These are phyloP conservation scores for Pelobates fuscus DNA, from an alignment of 2,113 vertebrate genomes.

Conservation along the genomic window DNA sequence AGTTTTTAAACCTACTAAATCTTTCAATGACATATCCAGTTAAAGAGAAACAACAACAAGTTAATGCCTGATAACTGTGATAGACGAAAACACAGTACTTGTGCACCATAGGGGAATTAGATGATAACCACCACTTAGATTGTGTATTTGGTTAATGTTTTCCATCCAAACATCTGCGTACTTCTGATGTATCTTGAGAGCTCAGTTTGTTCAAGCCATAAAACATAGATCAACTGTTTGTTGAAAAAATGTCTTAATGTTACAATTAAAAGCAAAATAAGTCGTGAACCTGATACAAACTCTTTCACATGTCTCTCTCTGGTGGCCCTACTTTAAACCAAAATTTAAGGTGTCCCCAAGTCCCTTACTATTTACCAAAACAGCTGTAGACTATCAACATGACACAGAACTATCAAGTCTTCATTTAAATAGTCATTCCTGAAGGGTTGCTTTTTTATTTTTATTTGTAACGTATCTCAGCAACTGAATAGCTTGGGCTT, in stretches of 20 bases:
- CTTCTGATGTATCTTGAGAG: not conserved
- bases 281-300: not conserved
- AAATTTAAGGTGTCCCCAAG: not conserved
- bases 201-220: not conserved
- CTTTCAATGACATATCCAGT: too few relatives aligned
- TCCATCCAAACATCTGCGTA: not conserved
- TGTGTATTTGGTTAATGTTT: not conserved
- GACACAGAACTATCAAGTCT: conserved; percentile 1
- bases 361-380: not conserved
- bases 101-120: not conserved
- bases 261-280: conserved; percentile 6
- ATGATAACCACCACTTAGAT: not conserved
- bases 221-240: not conserved
- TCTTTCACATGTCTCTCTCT: not conserved
- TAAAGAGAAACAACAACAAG: too few relatives aligned
- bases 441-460: not conserved
- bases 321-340: not conserved
- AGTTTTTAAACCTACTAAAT: too few relatives aligned
- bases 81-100: not conserved
- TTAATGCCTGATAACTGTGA: not conserved
- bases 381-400: too few relatives aligned
- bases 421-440: conserved; percentile 5
- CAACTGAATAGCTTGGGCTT: not conserved
- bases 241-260: not conserved
- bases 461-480: not conserved